Evolutionary conservation across 2,797 vertebrate species (phyloP).

Genomic region (Bovichtus variegatus): DNA sequence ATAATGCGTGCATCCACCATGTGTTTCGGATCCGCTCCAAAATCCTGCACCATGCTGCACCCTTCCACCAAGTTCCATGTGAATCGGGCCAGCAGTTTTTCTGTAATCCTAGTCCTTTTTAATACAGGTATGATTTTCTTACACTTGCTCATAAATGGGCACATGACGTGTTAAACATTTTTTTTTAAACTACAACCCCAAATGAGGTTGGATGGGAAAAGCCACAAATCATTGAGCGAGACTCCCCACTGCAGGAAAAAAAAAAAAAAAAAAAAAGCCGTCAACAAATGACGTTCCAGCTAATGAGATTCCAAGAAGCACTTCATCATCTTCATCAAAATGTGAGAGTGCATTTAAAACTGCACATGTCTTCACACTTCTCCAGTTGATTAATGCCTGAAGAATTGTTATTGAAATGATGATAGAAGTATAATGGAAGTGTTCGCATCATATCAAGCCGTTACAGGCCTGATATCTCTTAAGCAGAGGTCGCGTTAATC

Average conservation of each 20-base stretch:
- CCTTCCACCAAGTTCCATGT: too few species aligned
- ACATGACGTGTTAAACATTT: neutral
- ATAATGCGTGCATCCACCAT: too few species aligned
- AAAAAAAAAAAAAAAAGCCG: too few species aligned
- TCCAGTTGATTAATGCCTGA: constrained; percentile 1
- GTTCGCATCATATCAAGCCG: neutral
- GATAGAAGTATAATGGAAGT: neutral
- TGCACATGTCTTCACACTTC: neutral
- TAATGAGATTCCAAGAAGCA: constrained; percentile 26
- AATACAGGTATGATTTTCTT: neutral
- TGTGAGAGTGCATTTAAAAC: neutral
- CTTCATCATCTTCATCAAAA: constrained; percentile 18
- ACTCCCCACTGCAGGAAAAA: neutral
- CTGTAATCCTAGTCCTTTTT: too few species aligned
- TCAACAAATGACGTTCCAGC: too few species aligned
- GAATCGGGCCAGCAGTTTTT: too few species aligned
- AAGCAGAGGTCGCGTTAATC: too few species aligned
- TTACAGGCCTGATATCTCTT: neutral
- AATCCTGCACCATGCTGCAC: too few species aligned
- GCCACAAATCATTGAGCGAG: constrained; percentile 15
- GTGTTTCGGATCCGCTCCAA: too few species aligned
- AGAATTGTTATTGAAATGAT: neutral
- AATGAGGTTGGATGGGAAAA: constrained; percentile 8
- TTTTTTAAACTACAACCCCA: neutral
- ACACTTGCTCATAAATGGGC: neutral